phyloP scores from a whole-genome alignment of 1,140 invertebrate species.

The Drosophila repleta region DNA sequence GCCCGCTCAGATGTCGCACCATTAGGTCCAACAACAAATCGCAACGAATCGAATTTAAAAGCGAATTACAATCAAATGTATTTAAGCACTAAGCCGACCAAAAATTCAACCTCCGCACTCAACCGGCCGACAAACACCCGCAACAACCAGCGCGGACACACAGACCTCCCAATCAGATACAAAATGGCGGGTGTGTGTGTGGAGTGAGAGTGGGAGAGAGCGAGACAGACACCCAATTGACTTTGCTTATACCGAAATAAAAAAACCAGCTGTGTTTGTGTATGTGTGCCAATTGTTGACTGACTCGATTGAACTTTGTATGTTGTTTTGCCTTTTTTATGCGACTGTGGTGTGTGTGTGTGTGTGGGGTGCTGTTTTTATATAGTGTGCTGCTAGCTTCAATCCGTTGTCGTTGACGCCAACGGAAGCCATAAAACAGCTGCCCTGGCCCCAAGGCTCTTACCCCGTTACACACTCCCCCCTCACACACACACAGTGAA shows the following conservation, averaged over 20 bases:
- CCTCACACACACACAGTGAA: constrained; percentile 3
- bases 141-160: constrained; percentile 5
- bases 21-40: constrained; percentile 80
- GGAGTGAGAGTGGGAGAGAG: background rate
- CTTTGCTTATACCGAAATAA: constrained; percentile 55
- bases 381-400: constrained; percentile 57
- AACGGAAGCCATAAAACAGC: constrained; percentile 73
- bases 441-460: background rate
- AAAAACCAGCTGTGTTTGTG: constrained; percentile 26
- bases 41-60: constrained; percentile 80
- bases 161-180: constrained; percentile 28
- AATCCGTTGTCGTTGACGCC: constrained; percentile 48
- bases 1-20: constrained; percentile 72
- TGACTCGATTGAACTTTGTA: constrained; percentile 75
- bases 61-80: constrained; percentile 81
- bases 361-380: constrained; percentile 53
- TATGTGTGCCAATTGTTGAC: constrained; percentile 68
- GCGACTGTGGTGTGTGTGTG: constrained; percentile 35
- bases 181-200: background rate
- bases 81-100: constrained; percentile 76
- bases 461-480: background rate
- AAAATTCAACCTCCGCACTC: constrained; percentile 59
- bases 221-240: constrained; percentile 59
- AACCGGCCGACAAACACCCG: background rate
- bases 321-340: constrained; percentile 22